Evolutionary conservation across 2,888 invertebrate genomes (phyloP), one percentile per base, ranked within the genome.

Genomic region (Piscicola geometra): DNA sequence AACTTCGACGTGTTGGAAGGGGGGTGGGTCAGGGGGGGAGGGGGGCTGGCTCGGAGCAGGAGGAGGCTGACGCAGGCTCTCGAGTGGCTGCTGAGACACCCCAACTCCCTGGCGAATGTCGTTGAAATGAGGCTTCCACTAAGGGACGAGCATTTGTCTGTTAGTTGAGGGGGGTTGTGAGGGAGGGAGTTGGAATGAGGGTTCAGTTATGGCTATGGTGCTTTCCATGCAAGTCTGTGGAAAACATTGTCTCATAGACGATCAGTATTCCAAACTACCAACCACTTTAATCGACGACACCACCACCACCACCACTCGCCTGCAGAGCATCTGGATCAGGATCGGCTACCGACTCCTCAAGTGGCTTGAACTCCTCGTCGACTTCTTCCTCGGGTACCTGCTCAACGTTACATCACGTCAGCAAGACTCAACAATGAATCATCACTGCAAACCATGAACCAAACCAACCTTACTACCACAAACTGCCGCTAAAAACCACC

Each of bases 1-100:
- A 93, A 93, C 82, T 96, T 93, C 85, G 94, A 94, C 85, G 96
- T 95, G 94, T 86, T 93, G 74, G 89, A 90, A 80, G 89, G 89
- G 75, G 90, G 90, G 56, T 88, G 87, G 87, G 33, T 32, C 21
- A 25, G 33, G 18, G 30, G 28, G 25, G 75, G 74, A 25, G 18
- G 21, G 12, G 47, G 64, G 0, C 56, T 70, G 50, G 64, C 56
- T 67, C 15, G 75, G 33, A 67, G 73, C 33, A 69, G 77, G 30
- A 77, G 77, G 32, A 74, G 71, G 60, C 76, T 80, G 33, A 68
- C 52, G 28, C 71, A 67, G 64, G 47, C 74, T 9, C 75, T 80
- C 18, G 76, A 77, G 71, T 76, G 76, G 78, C 47, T 76, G 64
- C 56, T 78, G 30, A 47, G 72, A 30, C 77, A 76, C 9, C 69